Evolutionary conservation across 2,888 invertebrate genomes (phyloP).

Genomic region (Drosophila kambysellisi): DNA sequence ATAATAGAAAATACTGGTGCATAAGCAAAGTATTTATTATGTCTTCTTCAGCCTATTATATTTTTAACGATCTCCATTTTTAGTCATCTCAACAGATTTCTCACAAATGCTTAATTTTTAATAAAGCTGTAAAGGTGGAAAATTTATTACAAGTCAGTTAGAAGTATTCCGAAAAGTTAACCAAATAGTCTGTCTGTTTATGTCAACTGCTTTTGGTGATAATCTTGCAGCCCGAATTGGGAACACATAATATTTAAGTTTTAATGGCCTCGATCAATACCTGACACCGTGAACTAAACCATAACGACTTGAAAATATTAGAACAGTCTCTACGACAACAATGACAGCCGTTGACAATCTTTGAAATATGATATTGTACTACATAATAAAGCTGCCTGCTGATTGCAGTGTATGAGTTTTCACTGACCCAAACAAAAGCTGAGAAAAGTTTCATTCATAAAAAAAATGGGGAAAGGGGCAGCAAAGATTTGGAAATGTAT

Average conservation of each 20-base stretch:
- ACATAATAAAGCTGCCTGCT: constrained; percentile 31
- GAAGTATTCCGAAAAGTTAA: not conserved
- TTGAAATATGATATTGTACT: constrained; percentile 70
- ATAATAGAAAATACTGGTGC: not conserved
- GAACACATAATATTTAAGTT: constrained; percentile 38
- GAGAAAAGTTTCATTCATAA: constrained; percentile 47
- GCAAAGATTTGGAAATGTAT: constrained; percentile 60
- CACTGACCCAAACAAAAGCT: constrained; percentile 45
- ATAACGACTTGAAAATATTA: constrained; percentile 67
- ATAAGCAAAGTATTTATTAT: not conserved
- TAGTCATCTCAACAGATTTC: not conserved
- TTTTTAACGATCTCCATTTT: not conserved
- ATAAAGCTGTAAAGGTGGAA: not conserved
- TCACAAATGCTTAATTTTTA: not conserved
- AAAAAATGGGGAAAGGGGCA: constrained; percentile 24
- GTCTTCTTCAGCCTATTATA: not conserved
- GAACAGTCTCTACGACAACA: constrained; percentile 58
- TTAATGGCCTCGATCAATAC: constrained; percentile 28
- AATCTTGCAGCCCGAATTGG: constrained; percentile 12
- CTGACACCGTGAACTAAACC: constrained; percentile 33
- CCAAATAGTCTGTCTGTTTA: constrained; percentile 1
- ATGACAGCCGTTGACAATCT: constrained; percentile 72
- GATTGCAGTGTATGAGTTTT: constrained; percentile 36
- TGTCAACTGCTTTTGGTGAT: not conserved
- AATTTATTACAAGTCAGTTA: not conserved